These are phyloP conservation scores for Nannoperca obscura DNA, from an alignment of 2,797 vertebrate genomes.

Conservation along the genomic window DNA sequence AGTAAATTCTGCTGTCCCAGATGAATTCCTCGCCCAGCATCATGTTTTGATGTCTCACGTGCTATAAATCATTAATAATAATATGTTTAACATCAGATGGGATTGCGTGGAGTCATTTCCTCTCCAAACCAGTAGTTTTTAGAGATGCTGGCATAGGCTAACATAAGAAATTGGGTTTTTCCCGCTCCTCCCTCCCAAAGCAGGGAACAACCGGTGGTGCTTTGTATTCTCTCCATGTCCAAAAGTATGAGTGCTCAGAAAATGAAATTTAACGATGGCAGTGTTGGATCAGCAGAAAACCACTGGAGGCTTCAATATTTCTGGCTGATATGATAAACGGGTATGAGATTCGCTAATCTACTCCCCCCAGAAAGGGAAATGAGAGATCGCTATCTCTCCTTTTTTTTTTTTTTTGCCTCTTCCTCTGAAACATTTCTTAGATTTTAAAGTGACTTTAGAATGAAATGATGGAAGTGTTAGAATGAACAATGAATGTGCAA, in stretches of 20 bases:
- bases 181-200: slow-evolving; percentile 6
- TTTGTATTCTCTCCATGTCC: slow-evolving; percentile 71
- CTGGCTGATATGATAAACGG: slow-evolving; percentile 79
- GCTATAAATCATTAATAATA: slow-evolving; percentile 49
- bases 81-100: slow-evolving; percentile 53
- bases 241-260: slow-evolving; percentile 66
- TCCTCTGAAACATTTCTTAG: slow-evolving; percentile 48
- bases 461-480: slow-evolving; percentile 56
- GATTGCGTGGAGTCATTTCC: slow-evolving; percentile 37
- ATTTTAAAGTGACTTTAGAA: slow-evolving; percentile 63
- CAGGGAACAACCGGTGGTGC: slow-evolving; percentile 41
- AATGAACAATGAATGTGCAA: slow-evolving; percentile 51
- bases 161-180: slow-evolving; percentile 28
- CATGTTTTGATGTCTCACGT: slow-evolving; percentile 34
- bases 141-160: slow-evolving; percentile 47
- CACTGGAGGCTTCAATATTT: slow-evolving; percentile 78
- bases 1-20: slow-evolving; percentile 35
- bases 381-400: slow-evolving; percentile 67
- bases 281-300: slow-evolving; percentile 82
- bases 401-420: slow-evolving; percentile 19
- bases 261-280: slow-evolving; percentile 80
- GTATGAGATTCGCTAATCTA: slow-evolving; percentile 77
- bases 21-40: slow-evolving; percentile 36
- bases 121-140: slow-evolving; percentile 22
- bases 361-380: slow-evolving; percentile 77